Percentiles rank a stretch among this genome's conserved stretches.
phyloP scores from a whole-genome alignment of 2,113 vertebrate genomes.

The Prochilodus magdalenae region DNA sequence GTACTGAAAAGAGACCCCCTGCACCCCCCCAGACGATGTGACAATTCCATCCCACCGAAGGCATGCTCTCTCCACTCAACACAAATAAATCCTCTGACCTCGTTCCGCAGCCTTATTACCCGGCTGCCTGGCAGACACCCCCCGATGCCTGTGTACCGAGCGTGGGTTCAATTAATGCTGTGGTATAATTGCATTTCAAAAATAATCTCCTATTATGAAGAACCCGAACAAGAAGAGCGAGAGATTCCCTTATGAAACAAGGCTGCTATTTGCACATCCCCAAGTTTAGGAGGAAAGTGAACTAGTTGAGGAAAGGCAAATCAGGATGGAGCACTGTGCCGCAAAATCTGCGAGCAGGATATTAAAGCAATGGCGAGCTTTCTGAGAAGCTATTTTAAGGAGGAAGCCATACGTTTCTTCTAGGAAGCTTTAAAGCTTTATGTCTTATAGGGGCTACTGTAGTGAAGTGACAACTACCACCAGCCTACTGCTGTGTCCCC shows the following conservation, averaged over 20 bases:
- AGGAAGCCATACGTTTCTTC: too few relatives aligned
- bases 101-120: slow-evolving; percentile 54
- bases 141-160: slow-evolving; percentile 36
- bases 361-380: background rate
- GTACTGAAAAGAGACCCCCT: slow-evolving; percentile 32
- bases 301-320: slow-evolving; percentile 24
- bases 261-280: slow-evolving; percentile 19
- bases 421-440: too few relatives aligned
- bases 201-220: slow-evolving; percentile 50
- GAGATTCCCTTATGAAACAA: slow-evolving; percentile 32
- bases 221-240: background rate
- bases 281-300: slow-evolving; percentile 25
- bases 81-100: slow-evolving; percentile 59
- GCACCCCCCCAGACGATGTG: slow-evolving; percentile 1
- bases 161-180: slow-evolving; percentile 54
- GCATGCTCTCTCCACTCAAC: slow-evolving; percentile 46
- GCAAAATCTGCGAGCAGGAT: background rate
- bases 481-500: too few relatives aligned
- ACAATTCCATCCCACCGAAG: slow-evolving; percentile 52
- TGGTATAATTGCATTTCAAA: slow-evolving; percentile 51
- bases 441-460: too few relatives aligned
- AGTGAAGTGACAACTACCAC: too few relatives aligned
- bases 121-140: slow-evolving; percentile 41
- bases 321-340: background rate
- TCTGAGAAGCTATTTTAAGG: too few relatives aligned